These are phyloP conservation scores for Penaeus vannamei DNA, from an alignment of 1,140 invertebrate species.

Conservation along the genomic window DNA sequence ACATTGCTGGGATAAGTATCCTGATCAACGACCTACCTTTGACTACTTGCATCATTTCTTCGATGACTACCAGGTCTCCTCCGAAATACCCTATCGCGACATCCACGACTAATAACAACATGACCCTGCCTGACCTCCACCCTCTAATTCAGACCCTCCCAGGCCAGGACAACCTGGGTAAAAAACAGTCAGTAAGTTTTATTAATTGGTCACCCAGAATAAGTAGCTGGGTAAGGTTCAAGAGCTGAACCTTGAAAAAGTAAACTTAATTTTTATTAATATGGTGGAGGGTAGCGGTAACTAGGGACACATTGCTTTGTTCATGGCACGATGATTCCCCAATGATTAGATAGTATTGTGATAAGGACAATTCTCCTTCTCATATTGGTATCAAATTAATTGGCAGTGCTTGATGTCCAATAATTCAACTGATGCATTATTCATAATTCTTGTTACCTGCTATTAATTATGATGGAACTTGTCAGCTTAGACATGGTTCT, in stretches of 20 bases:
- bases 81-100: conserved; percentile 77
- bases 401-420: too few species aligned
- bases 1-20: conserved; percentile 91
- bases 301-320: conserved; percentile 39
- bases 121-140: conserved; percentile 46
- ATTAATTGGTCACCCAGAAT: conserved; percentile 56
- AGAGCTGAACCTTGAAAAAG: conserved; percentile 18
- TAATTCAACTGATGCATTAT: too few species aligned
- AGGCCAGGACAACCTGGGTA: conserved; percentile 52
- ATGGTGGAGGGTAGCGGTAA: conserved; percentile 57
- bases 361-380: not conserved
- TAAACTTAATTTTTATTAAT: conserved; percentile 28
- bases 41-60: conserved; percentile 96
- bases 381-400: conserved; percentile 20
- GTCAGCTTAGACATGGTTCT: too few species aligned
- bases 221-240: conserved; percentile 49
- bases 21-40: conserved; percentile 88
- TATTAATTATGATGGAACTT: too few species aligned
- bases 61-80: conserved; percentile 83
- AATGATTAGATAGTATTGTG: conserved; percentile 41
- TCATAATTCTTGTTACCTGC: too few species aligned
- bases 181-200: conserved; percentile 56
- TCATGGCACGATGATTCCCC: conserved; percentile 36
- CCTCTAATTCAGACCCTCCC: conserved; percentile 53
- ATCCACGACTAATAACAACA: conserved; percentile 66